phyloP scores from a whole-genome alignment of 2,797 vertebrate species.

The Serranus cabrilla region DNA sequence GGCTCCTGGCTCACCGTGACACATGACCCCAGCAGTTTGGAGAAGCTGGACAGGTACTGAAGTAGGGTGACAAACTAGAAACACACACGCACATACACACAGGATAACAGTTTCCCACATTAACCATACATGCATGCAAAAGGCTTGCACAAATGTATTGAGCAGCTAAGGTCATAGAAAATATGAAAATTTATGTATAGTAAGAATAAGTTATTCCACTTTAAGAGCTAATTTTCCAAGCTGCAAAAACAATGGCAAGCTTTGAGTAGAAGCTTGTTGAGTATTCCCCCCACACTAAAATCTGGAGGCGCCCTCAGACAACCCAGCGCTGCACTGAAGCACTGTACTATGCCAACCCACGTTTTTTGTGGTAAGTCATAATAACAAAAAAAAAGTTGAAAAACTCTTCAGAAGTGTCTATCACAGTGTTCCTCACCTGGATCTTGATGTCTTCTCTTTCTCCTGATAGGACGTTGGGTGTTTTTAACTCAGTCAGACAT shows the following conservation, averaged over 20 bases:
- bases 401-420: slow-evolving; percentile 45
- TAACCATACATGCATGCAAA: background rate
- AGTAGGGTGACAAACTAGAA: slow-evolving; percentile 87
- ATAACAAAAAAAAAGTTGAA: slow-evolving; percentile 35
- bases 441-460: slow-evolving; percentile 86
- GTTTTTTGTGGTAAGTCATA: slow-evolving; percentile 39
- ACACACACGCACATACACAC: slow-evolving; percentile 16
- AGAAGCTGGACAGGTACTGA: slow-evolving; percentile 89
- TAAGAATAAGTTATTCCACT: background rate
- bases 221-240: slow-evolving; percentile 15
- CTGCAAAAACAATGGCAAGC: slow-evolving; percentile 34
- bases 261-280: slow-evolving; percentile 48
- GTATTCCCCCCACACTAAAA: slow-evolving; percentile 69
- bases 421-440: slow-evolving; percentile 86
- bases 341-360: slow-evolving; percentile 46
- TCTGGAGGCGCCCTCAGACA: slow-evolving; percentile 60
- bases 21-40: slow-evolving; percentile 88
- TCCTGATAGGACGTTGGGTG: slow-evolving; percentile 75
- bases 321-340: slow-evolving; percentile 42
- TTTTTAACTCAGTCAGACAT: slow-evolving; percentile 88
- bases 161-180: background rate
- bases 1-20: slow-evolving; percentile 83
- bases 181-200: background rate
- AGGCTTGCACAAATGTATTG: background rate
- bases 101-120: slow-evolving; percentile 4